Evolutionary conservation across 2,888 invertebrate species (phyloP), one percentile per base, ranked within the genome.

Genomic region (Eupithecia vulgata): DNA sequence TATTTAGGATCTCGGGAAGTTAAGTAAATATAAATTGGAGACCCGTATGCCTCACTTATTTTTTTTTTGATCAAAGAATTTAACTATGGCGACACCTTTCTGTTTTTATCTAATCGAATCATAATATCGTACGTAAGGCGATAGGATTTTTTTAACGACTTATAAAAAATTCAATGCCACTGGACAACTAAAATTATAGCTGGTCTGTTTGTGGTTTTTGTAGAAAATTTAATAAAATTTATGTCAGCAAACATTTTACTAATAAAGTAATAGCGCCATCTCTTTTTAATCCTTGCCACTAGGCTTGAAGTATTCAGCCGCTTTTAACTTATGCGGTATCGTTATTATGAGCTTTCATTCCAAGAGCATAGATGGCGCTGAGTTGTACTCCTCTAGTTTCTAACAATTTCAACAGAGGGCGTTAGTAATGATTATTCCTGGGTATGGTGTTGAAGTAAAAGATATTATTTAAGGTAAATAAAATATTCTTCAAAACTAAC

Each of bases 391-490:
- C 5, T 1, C 34, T 48, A 52, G 62, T 42, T 71, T 59, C 59
- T 52, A 59, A 59, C 10, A 34, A 25, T 37, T 3, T 6, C 13
- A 21, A 77, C 64, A 84, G 84, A 79, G 77, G 82, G 81, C 84
- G 69, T 67, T 67, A 82, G 73, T 73, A 70, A 68, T 34, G 21
- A 62, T 35, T 4, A 35, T 34, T 34, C 8, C n/a, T 17, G 30
- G n/a, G 15, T 17, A 45, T 17, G 17, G 6, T 17, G 42, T 17
- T 45, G 17, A 45, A 17, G 6, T 45, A 45, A 52, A 52, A n/a
- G 21, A 52, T 52, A 52, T 57, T 25, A 30, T 0, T 2, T 57
- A 25, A 12, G 21, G 12, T 21, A 52, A 52, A 52, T 52, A 10
- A 45, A 52, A 12, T 48, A 48, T n/a, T 48, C 12, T n/a, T 45